Evolutionary conservation across 2,113 vertebrate species (phyloP).

Genomic region (Neofelis nebulosa): DNA sequence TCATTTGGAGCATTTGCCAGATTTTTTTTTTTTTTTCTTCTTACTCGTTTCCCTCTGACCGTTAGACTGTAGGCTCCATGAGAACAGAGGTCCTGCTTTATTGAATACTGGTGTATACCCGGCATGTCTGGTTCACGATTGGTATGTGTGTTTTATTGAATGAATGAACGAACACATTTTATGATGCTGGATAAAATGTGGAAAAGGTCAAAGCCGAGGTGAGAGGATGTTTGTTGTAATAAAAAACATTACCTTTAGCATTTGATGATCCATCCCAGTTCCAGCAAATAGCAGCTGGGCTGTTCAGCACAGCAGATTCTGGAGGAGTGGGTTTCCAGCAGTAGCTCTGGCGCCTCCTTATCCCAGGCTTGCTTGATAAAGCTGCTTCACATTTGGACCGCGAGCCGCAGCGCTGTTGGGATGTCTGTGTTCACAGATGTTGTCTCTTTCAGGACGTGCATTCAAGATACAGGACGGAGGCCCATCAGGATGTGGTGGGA

Average conservation of each 20-base stretch:
- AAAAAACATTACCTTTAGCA: background rate
- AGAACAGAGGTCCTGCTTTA: background rate
- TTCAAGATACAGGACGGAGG: slow-evolving; percentile 96
- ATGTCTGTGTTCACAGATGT: background rate
- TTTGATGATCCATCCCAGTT: background rate
- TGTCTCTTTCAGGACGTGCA: slow-evolving; percentile 91
- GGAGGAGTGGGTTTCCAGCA: background rate
- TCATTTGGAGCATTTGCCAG: background rate
- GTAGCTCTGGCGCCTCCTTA: background rate
- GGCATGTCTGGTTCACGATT: background rate
- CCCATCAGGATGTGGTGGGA: slow-evolving; percentile 97
- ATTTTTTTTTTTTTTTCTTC: background rate
- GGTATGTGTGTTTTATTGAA: background rate
- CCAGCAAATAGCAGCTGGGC: background rate
- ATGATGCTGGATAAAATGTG: background rate
- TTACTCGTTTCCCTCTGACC: background rate
- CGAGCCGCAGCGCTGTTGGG: background rate
- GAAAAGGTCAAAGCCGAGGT: background rate
- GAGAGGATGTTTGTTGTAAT: background rate
- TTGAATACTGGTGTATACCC: background rate
- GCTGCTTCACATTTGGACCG: background rate
- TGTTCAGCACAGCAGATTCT: background rate
- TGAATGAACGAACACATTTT: background rate
- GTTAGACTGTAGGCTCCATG: background rate
- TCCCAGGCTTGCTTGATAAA: background rate